Evolutionary conservation across 2,888 invertebrate genomes (phyloP).

Genomic region (Phortica magna): DNA sequence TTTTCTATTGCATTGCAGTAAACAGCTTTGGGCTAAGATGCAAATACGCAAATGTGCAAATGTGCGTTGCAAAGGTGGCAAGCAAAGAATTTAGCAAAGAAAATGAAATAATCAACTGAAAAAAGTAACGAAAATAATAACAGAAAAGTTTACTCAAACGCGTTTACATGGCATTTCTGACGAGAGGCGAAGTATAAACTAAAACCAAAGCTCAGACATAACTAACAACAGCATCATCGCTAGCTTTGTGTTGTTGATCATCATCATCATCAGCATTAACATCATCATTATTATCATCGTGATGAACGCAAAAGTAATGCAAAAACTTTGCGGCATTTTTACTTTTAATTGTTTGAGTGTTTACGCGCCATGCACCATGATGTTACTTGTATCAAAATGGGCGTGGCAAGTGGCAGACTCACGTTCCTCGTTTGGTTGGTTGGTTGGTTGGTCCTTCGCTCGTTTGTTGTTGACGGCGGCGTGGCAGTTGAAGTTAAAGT

Average conservation of each 20-base stretch:
- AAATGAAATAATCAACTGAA: background rate
- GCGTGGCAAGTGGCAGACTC: slow-evolving; percentile 25
- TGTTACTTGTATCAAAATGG: slow-evolving; percentile 15
- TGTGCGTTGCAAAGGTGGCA: too few species aligned
- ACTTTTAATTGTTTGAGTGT: slow-evolving; percentile 72
- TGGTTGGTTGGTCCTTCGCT: background rate
- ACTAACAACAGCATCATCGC: background rate
- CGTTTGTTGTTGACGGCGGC: slow-evolving; percentile 40
- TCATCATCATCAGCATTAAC: background rate
- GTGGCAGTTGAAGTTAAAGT: slow-evolving; percentile 44
- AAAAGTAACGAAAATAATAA: background rate
- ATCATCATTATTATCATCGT: slow-evolving; percentile 13
- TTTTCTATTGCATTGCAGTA: too few species aligned
- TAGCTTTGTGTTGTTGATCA: background rate
- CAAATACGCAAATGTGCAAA: too few species aligned
- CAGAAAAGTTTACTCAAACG: background rate
- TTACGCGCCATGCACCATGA: slow-evolving; percentile 48
- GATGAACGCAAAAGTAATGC: slow-evolving; percentile 61
- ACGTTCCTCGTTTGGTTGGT: background rate
- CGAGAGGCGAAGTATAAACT: background rate
- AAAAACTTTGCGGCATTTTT: slow-evolving; percentile 66
- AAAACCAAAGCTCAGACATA: background rate
- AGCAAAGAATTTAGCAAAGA: too few species aligned
- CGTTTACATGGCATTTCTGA: background rate
- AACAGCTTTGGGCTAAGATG: too few species aligned